Evolutionary conservation across 1,140 invertebrate species (phyloP).

Genomic region (Drosophila novamexicana): DNA sequence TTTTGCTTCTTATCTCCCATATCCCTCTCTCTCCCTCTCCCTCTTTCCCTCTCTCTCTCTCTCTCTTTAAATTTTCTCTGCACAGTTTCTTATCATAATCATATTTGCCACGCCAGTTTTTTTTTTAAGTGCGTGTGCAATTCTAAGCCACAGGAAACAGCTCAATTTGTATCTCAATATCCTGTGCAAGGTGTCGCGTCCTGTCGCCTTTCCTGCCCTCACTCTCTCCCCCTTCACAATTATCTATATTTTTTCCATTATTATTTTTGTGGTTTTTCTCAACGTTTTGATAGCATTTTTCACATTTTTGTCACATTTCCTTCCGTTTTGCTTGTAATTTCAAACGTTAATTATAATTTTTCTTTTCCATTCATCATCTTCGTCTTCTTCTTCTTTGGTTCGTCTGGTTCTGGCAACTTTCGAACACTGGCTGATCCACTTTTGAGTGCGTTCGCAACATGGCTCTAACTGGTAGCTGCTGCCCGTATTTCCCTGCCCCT

Average conservation of each 20-base stretch:
- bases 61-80: background rate
- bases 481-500: background rate
- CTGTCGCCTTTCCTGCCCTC: too few species aligned
- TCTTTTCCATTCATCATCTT: background rate
- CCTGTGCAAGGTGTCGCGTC: constrained; percentile 54
- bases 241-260: constrained; percentile 6
- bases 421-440: constrained; percentile 45
- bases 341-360: constrained; percentile 35
- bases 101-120: constrained; percentile 68
- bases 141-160: constrained; percentile 66
- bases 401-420: constrained; percentile 28
- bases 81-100: constrained; percentile 70
- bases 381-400: background rate
- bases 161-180: constrained; percentile 76
- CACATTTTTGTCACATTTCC: constrained; percentile 59
- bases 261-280: constrained; percentile 69
- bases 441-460: constrained; percentile 32
- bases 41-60: background rate
- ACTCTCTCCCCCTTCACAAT: background rate
- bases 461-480: background rate
- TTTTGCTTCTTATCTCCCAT: background rate
- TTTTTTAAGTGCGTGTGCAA: constrained; percentile 64
- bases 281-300: constrained; percentile 37
- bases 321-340: constrained; percentile 74
- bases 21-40: too few species aligned